phyloP scores from a whole-genome alignment of 1,140 invertebrate genomes.

The Papilio glaucus region DNA sequence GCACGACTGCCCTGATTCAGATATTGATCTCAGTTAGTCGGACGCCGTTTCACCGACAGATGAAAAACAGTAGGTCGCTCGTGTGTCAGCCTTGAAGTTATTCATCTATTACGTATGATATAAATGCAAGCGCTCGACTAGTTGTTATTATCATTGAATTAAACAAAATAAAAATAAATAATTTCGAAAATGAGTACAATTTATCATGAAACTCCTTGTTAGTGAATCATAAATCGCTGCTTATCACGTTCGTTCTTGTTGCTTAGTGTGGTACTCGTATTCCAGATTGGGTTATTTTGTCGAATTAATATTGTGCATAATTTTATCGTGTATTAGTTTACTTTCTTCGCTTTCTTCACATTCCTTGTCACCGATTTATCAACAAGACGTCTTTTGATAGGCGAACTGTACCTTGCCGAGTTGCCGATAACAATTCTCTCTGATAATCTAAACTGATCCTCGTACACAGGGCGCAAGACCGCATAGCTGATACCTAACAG shows the following conservation, averaged over 20 bases:
- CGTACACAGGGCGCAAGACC: slow-evolving; percentile 62
- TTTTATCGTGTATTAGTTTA: slow-evolving; percentile 28
- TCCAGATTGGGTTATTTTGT: not conserved
- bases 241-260: too few species aligned
- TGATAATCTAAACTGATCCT: slow-evolving; percentile 66
- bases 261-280: too few species aligned
- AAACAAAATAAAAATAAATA: too few species aligned
- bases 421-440: slow-evolving; percentile 63
- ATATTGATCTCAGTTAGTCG: slow-evolving; percentile 71
- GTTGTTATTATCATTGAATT: too few species aligned
- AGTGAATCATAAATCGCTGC: too few species aligned
- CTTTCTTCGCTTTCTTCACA: slow-evolving; percentile 56
- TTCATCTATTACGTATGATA: too few species aligned
- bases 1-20: slow-evolving; percentile 67
- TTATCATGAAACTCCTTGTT: too few species aligned
- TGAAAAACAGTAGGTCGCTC: slow-evolving; percentile 47
- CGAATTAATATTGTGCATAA: not conserved
- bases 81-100: not conserved
- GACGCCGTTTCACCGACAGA: slow-evolving; percentile 50
- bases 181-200: too few species aligned
- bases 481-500: slow-evolving; percentile 67
- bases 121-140: too few species aligned
- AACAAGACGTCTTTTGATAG: slow-evolving; percentile 59
- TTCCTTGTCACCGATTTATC: slow-evolving; percentile 55
- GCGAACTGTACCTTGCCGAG: slow-evolving; percentile 51